Evolutionary conservation across 2,797 vertebrate genomes (phyloP).

Genomic region (Buceros bicornis): DNA sequence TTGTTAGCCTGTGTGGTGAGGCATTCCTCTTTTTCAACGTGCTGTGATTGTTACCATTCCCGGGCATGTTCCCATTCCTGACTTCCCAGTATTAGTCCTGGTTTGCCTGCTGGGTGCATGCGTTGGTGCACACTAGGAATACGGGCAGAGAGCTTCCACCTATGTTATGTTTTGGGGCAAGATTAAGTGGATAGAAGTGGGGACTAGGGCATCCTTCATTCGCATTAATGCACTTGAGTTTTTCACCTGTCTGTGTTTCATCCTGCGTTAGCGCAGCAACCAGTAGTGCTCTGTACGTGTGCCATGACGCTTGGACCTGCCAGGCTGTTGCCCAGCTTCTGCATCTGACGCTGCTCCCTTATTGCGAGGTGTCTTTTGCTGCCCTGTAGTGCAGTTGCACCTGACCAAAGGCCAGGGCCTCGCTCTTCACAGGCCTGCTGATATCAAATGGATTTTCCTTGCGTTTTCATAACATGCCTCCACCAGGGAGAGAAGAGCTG

Average conservation of each 20-base stretch:
- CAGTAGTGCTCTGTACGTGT: background rate
- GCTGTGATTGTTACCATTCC: background rate
- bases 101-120: background rate
- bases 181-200: background rate
- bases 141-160: background rate
- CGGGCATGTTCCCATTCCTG: background rate
- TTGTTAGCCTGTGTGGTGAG: background rate
- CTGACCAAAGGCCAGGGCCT: background rate
- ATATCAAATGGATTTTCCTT: background rate
- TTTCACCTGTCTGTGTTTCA: background rate
- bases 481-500: background rate
- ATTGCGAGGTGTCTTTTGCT: background rate
- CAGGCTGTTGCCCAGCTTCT: background rate
- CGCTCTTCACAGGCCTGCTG: background rate
- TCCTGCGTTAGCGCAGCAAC: background rate
- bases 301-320: background rate
- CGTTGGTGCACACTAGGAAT: background rate
- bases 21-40: background rate
- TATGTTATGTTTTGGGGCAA: background rate
- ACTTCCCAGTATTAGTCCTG: background rate
- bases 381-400: background rate
- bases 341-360: background rate
- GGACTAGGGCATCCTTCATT: background rate
- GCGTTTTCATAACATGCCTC: background rate
- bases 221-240: background rate